phyloP scores from a whole-genome alignment of 1,140 invertebrate genomes.

The Berghia stephanieae region DNA sequence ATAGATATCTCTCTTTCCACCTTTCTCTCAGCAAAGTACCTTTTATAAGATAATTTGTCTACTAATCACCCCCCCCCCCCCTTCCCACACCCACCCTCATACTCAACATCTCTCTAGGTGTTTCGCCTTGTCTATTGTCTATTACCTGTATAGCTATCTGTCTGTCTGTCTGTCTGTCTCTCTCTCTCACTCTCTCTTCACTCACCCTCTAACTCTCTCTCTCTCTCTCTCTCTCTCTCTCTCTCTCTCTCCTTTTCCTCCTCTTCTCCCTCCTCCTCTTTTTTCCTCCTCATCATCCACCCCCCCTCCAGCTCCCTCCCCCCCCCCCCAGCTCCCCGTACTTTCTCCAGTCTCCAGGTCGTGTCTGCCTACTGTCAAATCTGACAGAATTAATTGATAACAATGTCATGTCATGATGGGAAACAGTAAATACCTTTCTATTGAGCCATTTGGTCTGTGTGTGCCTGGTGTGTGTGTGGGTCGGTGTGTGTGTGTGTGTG shows the following conservation, averaged over 20 bases:
- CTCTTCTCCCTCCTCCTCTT: neutral
- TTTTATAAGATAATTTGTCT: too few species aligned
- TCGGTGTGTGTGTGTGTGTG: slow-evolving; percentile 14
- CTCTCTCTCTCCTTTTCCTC: neutral
- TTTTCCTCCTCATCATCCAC: neutral
- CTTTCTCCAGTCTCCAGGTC: too few species aligned
- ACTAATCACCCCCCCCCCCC: too few species aligned
- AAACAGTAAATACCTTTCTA: too few species aligned
- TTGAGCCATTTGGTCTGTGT: too few species aligned
- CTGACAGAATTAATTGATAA: too few species aligned
- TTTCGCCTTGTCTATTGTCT: too few species aligned
- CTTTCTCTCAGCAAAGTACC: too few species aligned
- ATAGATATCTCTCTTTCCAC: slow-evolving; percentile 5
- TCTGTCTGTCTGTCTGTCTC: neutral
- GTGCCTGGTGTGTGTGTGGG: slow-evolving; percentile 20
- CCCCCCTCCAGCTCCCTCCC: neutral
- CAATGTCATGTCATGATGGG: too few species aligned
- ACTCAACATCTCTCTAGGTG: too few species aligned
- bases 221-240: slow-evolving; percentile 18
- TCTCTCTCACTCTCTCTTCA: neutral
- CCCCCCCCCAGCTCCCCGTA: too few species aligned
- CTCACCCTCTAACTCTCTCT: slow-evolving; percentile 12
- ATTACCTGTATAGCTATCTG: neutral
- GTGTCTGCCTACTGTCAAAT: too few species aligned
- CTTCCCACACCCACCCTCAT: neutral